These are phyloP conservation scores for Xenentodon cancila DNA, from an alignment of 2,797 vertebrate genomes.

Conservation along the genomic window DNA sequence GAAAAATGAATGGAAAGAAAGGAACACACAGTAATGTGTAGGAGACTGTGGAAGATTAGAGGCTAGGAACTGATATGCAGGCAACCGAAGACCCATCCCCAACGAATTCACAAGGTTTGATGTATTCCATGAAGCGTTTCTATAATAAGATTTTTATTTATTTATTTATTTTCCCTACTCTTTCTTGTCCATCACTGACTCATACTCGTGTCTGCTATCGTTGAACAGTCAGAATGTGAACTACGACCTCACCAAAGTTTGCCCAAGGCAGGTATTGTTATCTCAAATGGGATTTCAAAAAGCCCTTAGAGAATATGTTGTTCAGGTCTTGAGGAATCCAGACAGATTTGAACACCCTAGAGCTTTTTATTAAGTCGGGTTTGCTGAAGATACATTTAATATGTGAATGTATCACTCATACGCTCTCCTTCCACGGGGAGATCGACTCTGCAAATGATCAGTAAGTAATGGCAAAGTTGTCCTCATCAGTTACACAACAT, in stretches of 20 bases:
- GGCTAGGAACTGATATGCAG: background rate
- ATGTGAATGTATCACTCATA: constrained; percentile 25
- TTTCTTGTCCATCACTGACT: constrained; percentile 47
- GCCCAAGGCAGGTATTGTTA: background rate
- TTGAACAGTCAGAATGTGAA: constrained; percentile 23
- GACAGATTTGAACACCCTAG: too few species aligned
- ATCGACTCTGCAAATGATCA: constrained; percentile 68
- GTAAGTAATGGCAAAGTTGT: constrained; percentile 60
- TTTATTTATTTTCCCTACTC: constrained; percentile 28
- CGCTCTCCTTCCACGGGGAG: background rate
- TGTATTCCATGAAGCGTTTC: constrained; percentile 31
- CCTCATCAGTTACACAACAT: constrained; percentile 64
- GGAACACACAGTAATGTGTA: background rate
- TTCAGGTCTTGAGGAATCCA: too few species aligned
- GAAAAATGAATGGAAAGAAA: constrained; percentile 19
- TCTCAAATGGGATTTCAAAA: too few species aligned
- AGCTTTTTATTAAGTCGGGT: constrained; percentile 2
- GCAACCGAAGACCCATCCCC: constrained; percentile 22
- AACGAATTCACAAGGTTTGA: constrained; percentile 37
- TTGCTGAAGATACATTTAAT: constrained; percentile 38
- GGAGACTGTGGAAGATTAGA: background rate
- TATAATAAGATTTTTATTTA: constrained; percentile 35
- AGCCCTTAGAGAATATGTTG: too few species aligned
- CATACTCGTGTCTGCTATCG: constrained; percentile 47
- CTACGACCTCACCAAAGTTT: constrained; percentile 27